phyloP scores from a whole-genome alignment of 2,888 invertebrate genomes.

The Ceriagrion tenellum region DNA sequence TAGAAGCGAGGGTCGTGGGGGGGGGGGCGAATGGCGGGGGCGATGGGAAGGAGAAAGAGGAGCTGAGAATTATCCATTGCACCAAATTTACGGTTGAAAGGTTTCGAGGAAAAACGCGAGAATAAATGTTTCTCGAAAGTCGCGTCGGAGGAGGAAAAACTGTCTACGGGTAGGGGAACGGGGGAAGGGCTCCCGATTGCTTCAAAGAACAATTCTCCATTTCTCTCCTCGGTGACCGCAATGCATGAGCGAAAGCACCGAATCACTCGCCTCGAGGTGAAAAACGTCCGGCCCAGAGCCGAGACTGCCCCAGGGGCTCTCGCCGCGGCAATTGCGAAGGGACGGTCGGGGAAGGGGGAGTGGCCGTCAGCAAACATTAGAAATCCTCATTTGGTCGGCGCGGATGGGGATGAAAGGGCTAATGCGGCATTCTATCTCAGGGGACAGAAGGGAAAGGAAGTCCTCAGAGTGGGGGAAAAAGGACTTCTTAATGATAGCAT shows the following conservation, averaged over 20 bases:
- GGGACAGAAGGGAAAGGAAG: neutral
- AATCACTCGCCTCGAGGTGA: neutral
- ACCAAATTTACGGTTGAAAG: constrained; percentile 22
- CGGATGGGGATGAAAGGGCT: neutral
- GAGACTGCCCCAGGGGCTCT: neutral
- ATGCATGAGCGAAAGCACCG: neutral
- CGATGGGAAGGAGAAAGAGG: neutral
- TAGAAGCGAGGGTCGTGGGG: neutral
- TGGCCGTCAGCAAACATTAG: constrained; percentile 3
- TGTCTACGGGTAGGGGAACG: neutral
- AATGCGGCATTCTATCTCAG: neutral
- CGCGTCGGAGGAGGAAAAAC: neutral
- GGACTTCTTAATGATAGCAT: neutral
- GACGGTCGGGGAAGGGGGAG: neutral
- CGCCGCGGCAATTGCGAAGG: neutral
- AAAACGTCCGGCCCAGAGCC: neutral
- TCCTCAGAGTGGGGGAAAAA: neutral
- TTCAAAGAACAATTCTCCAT: neutral
- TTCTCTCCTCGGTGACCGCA: constrained; percentile 10
- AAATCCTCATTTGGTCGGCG: neutral
- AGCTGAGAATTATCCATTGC: constrained; percentile 1
- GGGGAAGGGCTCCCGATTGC: neutral
- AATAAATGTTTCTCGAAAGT: constrained; percentile 37
- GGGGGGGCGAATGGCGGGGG: no score
- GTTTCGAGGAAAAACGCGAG: neutral